phyloP scores from a whole-genome alignment of 2,888 invertebrate genomes.

The Allolobophora icterica region DNA sequence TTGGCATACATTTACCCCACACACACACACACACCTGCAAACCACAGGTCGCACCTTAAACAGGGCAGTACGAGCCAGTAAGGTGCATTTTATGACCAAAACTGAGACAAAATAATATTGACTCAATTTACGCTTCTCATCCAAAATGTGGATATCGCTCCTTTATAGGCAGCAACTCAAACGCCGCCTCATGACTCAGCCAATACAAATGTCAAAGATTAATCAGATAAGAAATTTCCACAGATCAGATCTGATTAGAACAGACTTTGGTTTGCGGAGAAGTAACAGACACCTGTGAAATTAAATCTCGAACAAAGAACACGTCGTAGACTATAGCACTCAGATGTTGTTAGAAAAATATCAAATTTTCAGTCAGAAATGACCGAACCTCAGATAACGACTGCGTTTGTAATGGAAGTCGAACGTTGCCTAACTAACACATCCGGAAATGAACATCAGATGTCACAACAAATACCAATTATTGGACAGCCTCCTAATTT shows the following conservation, averaged over 20 bases:
- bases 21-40: too few species aligned
- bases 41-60: too few species aligned
- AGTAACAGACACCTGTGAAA: background rate
- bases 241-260: background rate
- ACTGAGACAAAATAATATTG: background rate
- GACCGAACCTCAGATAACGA: background rate
- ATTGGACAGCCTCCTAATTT: background rate
- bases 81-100: background rate
- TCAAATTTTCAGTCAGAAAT: background rate
- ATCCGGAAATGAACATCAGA: background rate
- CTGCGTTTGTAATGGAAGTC: too few species aligned
- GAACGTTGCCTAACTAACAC: too few species aligned
- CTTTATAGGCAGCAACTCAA: background rate
- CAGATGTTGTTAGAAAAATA: background rate
- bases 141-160: background rate
- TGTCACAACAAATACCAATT: slow-evolving; percentile 3
- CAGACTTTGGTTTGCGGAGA: background rate
- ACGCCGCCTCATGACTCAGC: background rate
- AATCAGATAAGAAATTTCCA: background rate
- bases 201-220: background rate
- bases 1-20: background rate
- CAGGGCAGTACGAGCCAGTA: too few species aligned
- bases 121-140: background rate
- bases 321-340: background rate
- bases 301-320: background rate